Evolutionary conservation across 2,888 invertebrate species (phyloP), one percentile per base, ranked within the genome.

Genomic region (Ectobius pallidus): DNA sequence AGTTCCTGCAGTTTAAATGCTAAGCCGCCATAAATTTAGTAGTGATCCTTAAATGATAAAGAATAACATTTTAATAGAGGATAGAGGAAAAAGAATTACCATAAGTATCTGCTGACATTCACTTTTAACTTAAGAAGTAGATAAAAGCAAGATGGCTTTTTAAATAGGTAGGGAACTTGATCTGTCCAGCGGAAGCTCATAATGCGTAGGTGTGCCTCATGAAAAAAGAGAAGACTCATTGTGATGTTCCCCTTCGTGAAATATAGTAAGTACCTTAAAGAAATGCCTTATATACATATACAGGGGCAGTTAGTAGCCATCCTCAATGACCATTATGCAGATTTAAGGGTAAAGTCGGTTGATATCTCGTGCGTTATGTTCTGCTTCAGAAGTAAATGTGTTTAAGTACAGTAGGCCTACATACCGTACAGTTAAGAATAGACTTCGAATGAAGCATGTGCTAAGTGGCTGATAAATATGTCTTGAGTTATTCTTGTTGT

Each of bases 141-240:
- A 30, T 58, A 30, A 58, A 58, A 2, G 27, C n/a, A n/a, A n/a
- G n/a, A n/a, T n/a, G n/a, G n/a, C n/a, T n/a, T n/a, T n/a, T n/a
- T n/a, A n/a, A n/a, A n/a, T n/a, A n/a, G n/a, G 14, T 30, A 30
- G 58, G 58, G 30, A 58, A 58, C 58, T 30, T 25, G 58, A 58
- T 58, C 27, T 30, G 30, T 14, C 58, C n/a, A 11, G 32, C 58
- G 58, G 58, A 32, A 58, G 58, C 58, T 9, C n/a, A 14, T 30
- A 2, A 16, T 58, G 58, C 16, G 58, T 30, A 25, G 32, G 58
- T 27, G 55, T 58, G 58, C 11, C 32, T 16, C n/a, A 16, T 58
- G 4, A 25, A 25, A 22, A 22, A 52, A n/a, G n/a, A n/a, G n/a
- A n/a, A n/a, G n/a, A n/a, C n/a, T n/a, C n/a, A n/a, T n/a, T n/a